A percentile compares a stretch with the other conserved stretches of the same genome.
Evolutionary conservation across 2,113 vertebrate genomes (phyloP).

Genomic region (Peromyscus polionotus): DNA sequence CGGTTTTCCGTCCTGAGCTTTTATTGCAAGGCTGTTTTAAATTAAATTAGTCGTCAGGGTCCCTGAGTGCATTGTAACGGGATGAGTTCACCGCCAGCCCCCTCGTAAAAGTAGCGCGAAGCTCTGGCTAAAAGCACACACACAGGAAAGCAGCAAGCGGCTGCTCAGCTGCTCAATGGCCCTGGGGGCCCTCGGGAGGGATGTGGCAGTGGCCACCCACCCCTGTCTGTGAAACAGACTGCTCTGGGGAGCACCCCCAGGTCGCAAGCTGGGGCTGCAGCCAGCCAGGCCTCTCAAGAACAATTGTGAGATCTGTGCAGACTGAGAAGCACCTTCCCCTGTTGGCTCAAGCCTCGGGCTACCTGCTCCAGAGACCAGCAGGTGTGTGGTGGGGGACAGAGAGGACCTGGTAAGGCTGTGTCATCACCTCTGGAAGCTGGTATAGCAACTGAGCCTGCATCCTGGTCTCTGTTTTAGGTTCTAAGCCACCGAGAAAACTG

Average conservation of each 20-base stretch:
- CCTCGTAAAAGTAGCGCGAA: slow-evolving; percentile 52
- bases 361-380: not conserved
- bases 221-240: not conserved
- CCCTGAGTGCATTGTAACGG: slow-evolving; percentile 72
- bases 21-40: slow-evolving; percentile 78
- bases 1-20: slow-evolving; percentile 72
- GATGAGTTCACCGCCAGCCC: slow-evolving; percentile 65
- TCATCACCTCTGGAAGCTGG: not conserved
- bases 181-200: not conserved
- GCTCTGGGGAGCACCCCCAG: not conserved
- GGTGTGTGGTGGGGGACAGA: too few species aligned
- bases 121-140: not conserved
- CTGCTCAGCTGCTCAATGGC: not conserved
- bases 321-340: not conserved
- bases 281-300: not conserved
- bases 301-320: accelerated
- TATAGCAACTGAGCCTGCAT: not conserved
- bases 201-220: not conserved
- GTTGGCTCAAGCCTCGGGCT: not conserved
- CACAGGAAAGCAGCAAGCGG: not conserved
- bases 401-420: not conserved
- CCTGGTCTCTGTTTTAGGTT: not conserved
- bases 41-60: slow-evolving; percentile 79
- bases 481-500: not conserved
- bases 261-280: too few species aligned